These are phyloP conservation scores for Synergus laeviventris DNA, from an alignment of 2,888 invertebrate genomes.

Conservation along the genomic window DNA sequence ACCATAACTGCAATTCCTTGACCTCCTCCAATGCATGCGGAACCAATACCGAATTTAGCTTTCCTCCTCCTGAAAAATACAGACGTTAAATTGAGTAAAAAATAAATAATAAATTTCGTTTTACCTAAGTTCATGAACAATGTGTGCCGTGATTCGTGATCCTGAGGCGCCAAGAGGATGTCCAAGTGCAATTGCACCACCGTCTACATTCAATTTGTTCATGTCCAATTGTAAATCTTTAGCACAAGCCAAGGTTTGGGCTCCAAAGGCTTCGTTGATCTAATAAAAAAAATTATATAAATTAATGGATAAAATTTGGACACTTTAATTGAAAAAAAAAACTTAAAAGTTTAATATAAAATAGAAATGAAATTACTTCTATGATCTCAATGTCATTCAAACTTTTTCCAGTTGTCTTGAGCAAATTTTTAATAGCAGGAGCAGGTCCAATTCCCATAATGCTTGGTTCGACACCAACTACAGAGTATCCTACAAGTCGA, in stretches of 20 bases:
- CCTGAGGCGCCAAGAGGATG: slow-evolving; percentile 98
- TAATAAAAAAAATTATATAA: slow-evolving; percentile 71
- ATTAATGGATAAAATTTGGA: slow-evolving; percentile 9
- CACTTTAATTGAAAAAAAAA: background rate
- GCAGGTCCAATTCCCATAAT: slow-evolving; percentile 99
- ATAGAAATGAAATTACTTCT: slow-evolving; percentile 82
- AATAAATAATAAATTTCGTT: slow-evolving; percentile 41
- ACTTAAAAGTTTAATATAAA: background rate
- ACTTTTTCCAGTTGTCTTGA: slow-evolving; percentile 86
- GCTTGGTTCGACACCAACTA: slow-evolving; percentile 96
- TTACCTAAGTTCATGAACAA: slow-evolving; percentile 94
- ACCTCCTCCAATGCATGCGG: slow-evolving; percentile 99
- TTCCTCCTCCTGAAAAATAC: slow-evolving; percentile 83
- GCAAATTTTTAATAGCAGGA: slow-evolving; percentile 91
- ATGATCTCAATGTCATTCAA: slow-evolving; percentile 93
- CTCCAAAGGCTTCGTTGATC: slow-evolving; percentile 99
- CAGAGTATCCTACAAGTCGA: slow-evolving; percentile 92
- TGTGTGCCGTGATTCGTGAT: slow-evolving; percentile 91
- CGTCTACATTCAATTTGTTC: slow-evolving; percentile 93
- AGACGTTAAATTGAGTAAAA: background rate
- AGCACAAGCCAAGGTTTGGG: slow-evolving; percentile 94
- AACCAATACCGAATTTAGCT: slow-evolving; percentile 92
- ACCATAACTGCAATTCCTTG: slow-evolving; percentile 97
- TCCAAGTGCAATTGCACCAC: slow-evolving; percentile 98
- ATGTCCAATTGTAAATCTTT: slow-evolving; percentile 92